Evolutionary conservation across 1,140 invertebrate species (phyloP), one percentile per base, ranked within the genome.

Genomic region (Drosophila lini): DNA sequence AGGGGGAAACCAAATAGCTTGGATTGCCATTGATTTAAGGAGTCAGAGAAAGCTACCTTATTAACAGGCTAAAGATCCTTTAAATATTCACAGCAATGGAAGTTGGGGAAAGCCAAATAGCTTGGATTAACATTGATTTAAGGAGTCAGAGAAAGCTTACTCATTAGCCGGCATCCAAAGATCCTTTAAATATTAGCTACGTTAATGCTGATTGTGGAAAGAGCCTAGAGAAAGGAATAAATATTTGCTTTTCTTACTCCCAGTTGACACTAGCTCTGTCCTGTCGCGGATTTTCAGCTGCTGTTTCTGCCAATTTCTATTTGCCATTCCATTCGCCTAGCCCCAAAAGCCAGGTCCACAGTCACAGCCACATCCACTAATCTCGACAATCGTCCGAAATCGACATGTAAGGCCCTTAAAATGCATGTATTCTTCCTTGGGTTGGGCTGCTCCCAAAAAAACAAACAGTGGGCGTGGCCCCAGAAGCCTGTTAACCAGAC

Each of bases 391-490:
- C 80, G 78, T 59, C 67, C 42, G 65, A 59, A 80, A 88, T 88
- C 83, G 81, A 88, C 85, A 88, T 88, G 84, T 88, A 84, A 80
- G 84, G 84, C 84, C 84, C 84, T 88, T 88, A 88, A 88, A 88
- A 88, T 88, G 63, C 78, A 84, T 88, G 77, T 89, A 74, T 56
- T 62, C 74, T 58, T 59, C 45, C 42, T 42, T 40, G 63, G 55
- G 56, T 45, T 65, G 45, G 53, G 48, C 38, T 64, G 55, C 16
- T 44, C 50, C n/a, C 9, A 16, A 55, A 42, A 53, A 50, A 25
- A 28, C 45, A 28, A 47, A 13, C 48, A 44, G 64, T 82, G 76
- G 79, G 71, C 80, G 82, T 86, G 83, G 74, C 13, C 41, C 34
- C 25, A 19, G 65, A 6, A 70, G 65, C 42, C 64, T 57, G 28